These are phyloP conservation scores for Drosophila mimica DNA, from an alignment of 2,888 invertebrate genomes.

Conservation along the genomic window DNA sequence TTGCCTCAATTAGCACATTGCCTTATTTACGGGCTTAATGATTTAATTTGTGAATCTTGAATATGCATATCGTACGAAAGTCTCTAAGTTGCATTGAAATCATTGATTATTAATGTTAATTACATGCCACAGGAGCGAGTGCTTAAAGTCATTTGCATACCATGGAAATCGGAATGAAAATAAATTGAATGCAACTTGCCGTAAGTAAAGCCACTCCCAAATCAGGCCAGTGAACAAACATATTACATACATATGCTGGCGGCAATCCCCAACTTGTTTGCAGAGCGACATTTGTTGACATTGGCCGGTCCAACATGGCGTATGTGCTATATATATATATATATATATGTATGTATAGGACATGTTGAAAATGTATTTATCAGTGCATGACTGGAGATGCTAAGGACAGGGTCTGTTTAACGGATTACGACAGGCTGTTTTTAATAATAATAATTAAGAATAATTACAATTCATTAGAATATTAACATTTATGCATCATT, in stretches of 20 bases:
- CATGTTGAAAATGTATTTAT: constrained; percentile 16
- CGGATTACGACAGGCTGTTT: no score
- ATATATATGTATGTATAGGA: neutral
- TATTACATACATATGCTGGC: neutral
- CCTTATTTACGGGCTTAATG: neutral
- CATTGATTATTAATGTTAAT: neutral
- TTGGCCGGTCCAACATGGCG: constrained; percentile 7
- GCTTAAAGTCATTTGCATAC: neutral
- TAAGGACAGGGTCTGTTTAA: no score
- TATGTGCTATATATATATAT: constrained; percentile 4
- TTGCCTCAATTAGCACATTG: neutral
- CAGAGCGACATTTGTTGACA: constrained; percentile 4
- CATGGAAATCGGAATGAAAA: neutral
- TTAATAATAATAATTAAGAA: neutral
- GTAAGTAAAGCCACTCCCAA: neutral
- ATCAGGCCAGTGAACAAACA: neutral
- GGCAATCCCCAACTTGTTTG: constrained; percentile 5
- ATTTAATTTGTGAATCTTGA: neutral
- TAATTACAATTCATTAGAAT: neutral
- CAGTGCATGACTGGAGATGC: no score
- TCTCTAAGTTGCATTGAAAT: no score
- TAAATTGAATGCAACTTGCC: neutral
- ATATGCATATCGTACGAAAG: no score
- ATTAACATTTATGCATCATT: neutral
- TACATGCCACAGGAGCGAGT: neutral